These are phyloP conservation scores for Pseudomyrmex cubaensis DNA, from an alignment of 1,140 invertebrate genomes.

Conservation along the genomic window DNA sequence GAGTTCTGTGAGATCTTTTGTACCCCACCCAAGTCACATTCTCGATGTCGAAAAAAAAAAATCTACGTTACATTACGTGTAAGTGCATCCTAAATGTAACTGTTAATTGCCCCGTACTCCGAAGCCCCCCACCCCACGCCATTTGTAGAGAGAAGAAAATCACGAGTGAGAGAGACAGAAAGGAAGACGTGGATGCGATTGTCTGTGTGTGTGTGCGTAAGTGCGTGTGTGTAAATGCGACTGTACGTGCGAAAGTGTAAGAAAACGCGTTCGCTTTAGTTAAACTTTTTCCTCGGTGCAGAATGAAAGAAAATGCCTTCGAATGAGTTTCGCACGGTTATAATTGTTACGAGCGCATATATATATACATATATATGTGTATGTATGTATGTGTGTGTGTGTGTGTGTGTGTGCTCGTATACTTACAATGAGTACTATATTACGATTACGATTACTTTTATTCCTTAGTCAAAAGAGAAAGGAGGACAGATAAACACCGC, in stretches of 20 bases:
- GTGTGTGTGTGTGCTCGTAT: background rate
- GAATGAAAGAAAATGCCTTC: conserved; percentile 29
- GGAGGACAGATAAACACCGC: conserved; percentile 59
- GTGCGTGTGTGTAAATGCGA: background rate
- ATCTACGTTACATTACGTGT: conserved; percentile 72
- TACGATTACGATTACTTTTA: conserved; percentile 37
- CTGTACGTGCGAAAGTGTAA: background rate
- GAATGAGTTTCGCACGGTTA: conserved; percentile 42
- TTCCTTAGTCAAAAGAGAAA: conserved; percentile 31
- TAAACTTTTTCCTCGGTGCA: conserved; percentile 27
- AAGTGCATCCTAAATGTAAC: conserved; percentile 74
- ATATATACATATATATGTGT: background rate
- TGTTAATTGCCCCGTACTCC: conserved; percentile 72
- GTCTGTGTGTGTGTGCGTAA: background rate
- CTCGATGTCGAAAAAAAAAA: conserved; percentile 75
- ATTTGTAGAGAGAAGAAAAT: conserved; percentile 68
- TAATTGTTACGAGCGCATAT: conserved; percentile 21
- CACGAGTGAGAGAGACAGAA: conserved; percentile 22
- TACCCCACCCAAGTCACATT: conserved; percentile 79
- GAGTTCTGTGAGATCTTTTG: conserved; percentile 71
- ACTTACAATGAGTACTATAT: conserved; percentile 35
- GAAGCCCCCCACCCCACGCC: conserved; percentile 71
- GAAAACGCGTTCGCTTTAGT: conserved; percentile 50
- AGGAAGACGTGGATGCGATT: conserved; percentile 22
- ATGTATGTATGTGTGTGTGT: too few species aligned